Evolutionary conservation across 2,797 vertebrate genomes (phyloP).

Genomic region (Leptodactylus fallax): DNA sequence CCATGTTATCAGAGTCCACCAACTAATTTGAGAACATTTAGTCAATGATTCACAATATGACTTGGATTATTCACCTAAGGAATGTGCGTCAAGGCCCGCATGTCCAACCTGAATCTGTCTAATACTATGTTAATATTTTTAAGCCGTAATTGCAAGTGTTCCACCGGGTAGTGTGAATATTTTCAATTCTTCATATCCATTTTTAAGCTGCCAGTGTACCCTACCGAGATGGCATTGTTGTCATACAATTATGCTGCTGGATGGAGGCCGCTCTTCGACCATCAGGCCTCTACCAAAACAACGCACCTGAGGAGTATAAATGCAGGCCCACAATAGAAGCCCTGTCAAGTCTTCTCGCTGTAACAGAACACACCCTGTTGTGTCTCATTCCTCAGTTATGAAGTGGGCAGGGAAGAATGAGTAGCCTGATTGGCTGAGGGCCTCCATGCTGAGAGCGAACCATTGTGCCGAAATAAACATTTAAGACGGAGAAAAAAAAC

Average conservation of each 20-base stretch:
- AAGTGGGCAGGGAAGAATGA: constrained; percentile 61
- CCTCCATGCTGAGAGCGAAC: constrained; percentile 48
- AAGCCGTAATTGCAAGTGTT: constrained; percentile 47
- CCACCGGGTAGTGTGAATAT: constrained; percentile 32
- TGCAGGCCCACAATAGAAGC: constrained; percentile 58
- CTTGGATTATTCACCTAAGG: neutral
- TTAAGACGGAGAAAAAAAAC: constrained; percentile 42
- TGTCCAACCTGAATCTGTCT: constrained; percentile 17
- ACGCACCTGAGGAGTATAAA: constrained; percentile 61
- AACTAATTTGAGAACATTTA: neutral
- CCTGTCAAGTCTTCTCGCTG: constrained; percentile 56
- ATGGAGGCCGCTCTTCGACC: constrained; percentile 56
- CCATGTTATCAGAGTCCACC: no score
- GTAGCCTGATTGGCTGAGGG: constrained; percentile 59
- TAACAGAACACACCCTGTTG: constrained; percentile 58
- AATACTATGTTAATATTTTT: constrained; percentile 41
- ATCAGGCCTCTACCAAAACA: constrained; percentile 57
- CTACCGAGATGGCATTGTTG: constrained; percentile 53
- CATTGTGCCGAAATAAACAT: constrained; percentile 59
- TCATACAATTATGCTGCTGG: constrained; percentile 49
- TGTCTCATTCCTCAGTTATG: constrained; percentile 45
- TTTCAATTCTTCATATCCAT: constrained; percentile 57
- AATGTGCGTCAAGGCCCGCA: constrained; percentile 26
- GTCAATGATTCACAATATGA: neutral
- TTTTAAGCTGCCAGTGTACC: constrained; percentile 49